Conservation (phyloP, 2,888 invertebrate species). For the Conus canariensis region DNA sequence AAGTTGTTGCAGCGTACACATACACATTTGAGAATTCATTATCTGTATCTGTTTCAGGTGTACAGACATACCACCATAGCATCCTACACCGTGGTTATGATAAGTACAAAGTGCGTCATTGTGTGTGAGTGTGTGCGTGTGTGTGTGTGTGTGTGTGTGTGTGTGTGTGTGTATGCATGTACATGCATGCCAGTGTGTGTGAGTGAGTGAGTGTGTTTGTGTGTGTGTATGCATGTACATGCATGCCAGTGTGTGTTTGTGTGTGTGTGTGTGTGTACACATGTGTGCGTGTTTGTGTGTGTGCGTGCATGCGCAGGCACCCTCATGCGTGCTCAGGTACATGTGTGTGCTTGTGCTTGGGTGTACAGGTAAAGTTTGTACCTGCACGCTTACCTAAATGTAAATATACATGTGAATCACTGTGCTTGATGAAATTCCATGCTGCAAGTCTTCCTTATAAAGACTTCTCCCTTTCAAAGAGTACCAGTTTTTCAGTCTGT, state of each 20-base stretch:
- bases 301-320: neutral
- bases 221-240: neutral
- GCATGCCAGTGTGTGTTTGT: neutral
- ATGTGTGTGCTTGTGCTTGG: neutral
- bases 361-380: conserved; percentile 31
- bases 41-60: conserved; percentile 61
- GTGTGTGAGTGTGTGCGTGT: neutral
- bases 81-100: conserved; percentile 71
- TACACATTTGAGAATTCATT: too few species aligned
- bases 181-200: neutral
- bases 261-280: neutral
- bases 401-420: too few species aligned
- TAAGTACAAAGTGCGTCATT: conserved; percentile 60
- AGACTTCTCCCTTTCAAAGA: too few species aligned
- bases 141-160: conserved; percentile 21
- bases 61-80: conserved; percentile 74
- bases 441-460: too few species aligned
- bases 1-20: too few species aligned
- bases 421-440: too few species aligned
- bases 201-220: too few species aligned
- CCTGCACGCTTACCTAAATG: too few species aligned
- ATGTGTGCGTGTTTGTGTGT: neutral
- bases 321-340: too few species aligned
- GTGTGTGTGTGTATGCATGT: neutral
- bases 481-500: too few species aligned